Evolutionary conservation across 2,888 invertebrate species (phyloP).

Genomic region (Homarus gammarus): DNA sequence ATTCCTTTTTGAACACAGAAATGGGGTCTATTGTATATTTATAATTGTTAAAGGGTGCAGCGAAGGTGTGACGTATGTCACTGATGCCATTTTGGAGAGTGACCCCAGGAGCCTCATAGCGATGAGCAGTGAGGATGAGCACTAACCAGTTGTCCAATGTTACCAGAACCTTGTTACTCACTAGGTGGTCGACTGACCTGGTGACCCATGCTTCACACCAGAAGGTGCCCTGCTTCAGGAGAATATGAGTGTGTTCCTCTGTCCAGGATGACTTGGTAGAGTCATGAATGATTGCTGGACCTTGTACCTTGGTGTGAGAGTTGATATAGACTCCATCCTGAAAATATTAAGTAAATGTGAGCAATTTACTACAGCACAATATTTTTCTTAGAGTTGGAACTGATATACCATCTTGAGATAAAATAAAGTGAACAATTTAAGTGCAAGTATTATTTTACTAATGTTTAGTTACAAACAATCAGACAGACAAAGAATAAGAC

Average conservation of each 20-base stretch:
- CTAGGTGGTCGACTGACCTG: background rate
- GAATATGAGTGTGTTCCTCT: background rate
- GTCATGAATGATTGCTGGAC: slow-evolving; percentile 48
- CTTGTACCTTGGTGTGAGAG: background rate
- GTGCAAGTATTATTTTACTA: too few relatives aligned
- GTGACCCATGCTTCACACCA: slow-evolving; percentile 60
- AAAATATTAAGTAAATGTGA: background rate
- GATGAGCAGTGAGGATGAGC: slow-evolving; percentile 2
- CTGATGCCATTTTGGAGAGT: background rate
- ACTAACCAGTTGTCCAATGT: slow-evolving; percentile 51
- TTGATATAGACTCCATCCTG: slow-evolving; percentile 65
- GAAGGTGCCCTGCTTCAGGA: slow-evolving; percentile 59
- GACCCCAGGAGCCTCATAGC: background rate
- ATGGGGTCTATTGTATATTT: slow-evolving; percentile 2
- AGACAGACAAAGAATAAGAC: too few relatives aligned
- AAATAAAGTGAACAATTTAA: too few relatives aligned
- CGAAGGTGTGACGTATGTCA: background rate
- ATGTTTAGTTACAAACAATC: too few relatives aligned
- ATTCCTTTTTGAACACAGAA: background rate
- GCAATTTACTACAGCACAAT: background rate
- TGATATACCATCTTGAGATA: too few relatives aligned
- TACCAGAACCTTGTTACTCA: slow-evolving; percentile 62
- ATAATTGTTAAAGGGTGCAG: background rate
- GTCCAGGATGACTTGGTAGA: slow-evolving; percentile 41
- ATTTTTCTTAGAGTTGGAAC: too few relatives aligned